These are phyloP conservation scores for Ceratina calcarata DNA, from an alignment of 1,140 invertebrate species.

Conservation along the genomic window DNA sequence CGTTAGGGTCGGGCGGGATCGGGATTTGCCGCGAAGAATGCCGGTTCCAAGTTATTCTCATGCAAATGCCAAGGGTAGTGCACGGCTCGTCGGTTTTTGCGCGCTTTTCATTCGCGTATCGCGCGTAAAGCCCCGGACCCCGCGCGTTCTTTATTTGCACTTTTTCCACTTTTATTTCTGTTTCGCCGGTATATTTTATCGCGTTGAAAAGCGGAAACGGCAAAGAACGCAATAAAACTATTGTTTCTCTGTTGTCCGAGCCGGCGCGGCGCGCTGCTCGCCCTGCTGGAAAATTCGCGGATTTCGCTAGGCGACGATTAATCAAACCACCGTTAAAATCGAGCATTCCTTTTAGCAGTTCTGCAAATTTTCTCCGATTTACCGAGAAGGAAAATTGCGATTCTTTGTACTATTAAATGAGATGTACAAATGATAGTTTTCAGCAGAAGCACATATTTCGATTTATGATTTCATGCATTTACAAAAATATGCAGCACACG, in stretches of 20 bases:
- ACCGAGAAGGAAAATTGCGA: too few relatives aligned
- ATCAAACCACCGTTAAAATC: not conserved
- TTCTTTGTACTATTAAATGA: too few relatives aligned
- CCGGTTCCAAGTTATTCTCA: constrained; percentile 5
- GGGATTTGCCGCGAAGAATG: not conserved
- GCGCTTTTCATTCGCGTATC: not conserved
- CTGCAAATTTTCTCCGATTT: too few relatives aligned
- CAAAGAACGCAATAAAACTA: too few relatives aligned
- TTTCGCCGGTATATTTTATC: constrained; percentile 14
- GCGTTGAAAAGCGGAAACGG: not conserved
- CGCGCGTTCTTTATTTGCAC: not conserved
- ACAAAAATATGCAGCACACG: too few relatives aligned
- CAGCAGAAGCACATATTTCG: too few relatives aligned
- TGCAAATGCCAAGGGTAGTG: constrained; percentile 10
- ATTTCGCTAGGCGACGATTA: not conserved
- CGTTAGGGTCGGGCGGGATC: not conserved
- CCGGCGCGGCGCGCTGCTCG: not conserved
- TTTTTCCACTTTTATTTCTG: constrained; percentile 1
- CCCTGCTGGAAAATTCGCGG: not conserved
- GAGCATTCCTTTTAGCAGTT: not conserved
- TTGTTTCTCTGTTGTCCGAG: not conserved
- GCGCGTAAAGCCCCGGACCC: not conserved
- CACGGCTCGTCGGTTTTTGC: not conserved
- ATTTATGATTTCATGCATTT: too few relatives aligned
- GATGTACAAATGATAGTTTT: too few relatives aligned